Percentiles rank a stretch among this genome's conserved stretches.
phyloP scores from a whole-genome alignment of 1,140 invertebrate species.

The Sinella curviseta region DNA sequence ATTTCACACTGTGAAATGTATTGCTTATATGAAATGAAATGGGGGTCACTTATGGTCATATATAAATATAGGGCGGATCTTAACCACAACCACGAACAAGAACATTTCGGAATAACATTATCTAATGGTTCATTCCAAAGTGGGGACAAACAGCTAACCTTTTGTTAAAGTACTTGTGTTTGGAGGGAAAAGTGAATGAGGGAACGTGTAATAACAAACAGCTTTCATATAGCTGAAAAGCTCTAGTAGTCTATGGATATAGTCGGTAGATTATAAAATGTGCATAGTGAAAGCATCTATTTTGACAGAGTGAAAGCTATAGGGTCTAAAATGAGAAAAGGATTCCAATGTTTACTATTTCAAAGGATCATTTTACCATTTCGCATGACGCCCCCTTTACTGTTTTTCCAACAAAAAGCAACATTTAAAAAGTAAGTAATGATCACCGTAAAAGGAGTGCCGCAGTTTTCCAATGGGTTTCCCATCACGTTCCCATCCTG shows the following conservation, averaged over 20 bases:
- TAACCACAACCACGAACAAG: background rate
- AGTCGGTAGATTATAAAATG: too few species aligned
- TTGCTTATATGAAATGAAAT: background rate
- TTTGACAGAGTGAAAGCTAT: background rate
- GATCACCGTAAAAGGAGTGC: background rate
- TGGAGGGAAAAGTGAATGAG: background rate
- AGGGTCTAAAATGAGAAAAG: background rate
- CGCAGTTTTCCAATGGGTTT: conserved; percentile 18
- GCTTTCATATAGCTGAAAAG: too few species aligned
- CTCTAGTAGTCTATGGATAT: too few species aligned
- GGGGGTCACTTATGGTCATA: background rate
- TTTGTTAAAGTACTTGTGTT: background rate
- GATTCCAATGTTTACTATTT: background rate
- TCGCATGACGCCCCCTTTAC: background rate
- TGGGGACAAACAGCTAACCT: background rate
- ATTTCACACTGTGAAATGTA: too few species aligned
- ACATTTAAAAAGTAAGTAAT: background rate
- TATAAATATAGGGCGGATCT: background rate
- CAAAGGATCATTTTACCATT: background rate
- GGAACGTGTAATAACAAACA: too few species aligned
- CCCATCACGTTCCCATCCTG: conserved; percentile 40
- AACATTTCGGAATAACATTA: too few species aligned
- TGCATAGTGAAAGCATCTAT: too few species aligned
- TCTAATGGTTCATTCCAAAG: too few species aligned
- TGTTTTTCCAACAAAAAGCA: background rate